Evolutionary conservation across 2,797 vertebrate genomes (phyloP).

Genomic region (Phataginus tricuspis): DNA sequence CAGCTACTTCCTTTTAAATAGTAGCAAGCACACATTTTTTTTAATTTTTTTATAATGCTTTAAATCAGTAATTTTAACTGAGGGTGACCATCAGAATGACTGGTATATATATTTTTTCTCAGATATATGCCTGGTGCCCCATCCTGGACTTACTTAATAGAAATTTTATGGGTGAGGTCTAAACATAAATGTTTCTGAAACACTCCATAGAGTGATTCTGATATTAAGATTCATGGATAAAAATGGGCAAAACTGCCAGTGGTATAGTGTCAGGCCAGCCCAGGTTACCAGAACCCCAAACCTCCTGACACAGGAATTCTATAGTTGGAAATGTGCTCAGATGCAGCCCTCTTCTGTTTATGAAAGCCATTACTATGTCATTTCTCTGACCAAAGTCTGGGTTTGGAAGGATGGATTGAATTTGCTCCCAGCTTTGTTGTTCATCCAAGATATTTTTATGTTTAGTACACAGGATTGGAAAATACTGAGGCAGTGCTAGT

Average conservation of each 20-base stretch:
- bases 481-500: conserved; percentile 31
- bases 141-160: not conserved
- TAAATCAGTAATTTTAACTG: conserved; percentile 25
- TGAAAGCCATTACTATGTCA: not conserved
- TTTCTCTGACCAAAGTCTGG: conserved; percentile 44
- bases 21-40: not conserved
- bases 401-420: conserved; percentile 36
- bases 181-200: not conserved
- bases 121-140: not conserved
- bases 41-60: not conserved
- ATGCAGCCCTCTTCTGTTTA: not conserved
- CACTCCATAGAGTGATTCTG: not conserved
- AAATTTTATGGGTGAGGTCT: not conserved
- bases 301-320: conserved; percentile 28
- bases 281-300: not conserved
- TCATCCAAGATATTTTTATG: conserved; percentile 60
- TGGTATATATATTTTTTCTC: too few species aligned
- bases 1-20: conserved; percentile 34
- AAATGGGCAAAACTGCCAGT: not conserved
- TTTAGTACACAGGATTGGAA: conserved; percentile 15
- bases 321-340: conserved; percentile 48
- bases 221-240: not conserved
- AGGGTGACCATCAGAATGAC: not conserved
- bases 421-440: conserved; percentile 60
- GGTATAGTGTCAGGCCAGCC: not conserved